A percentile compares a stretch with the other conserved stretches of the same genome.
These are phyloP conservation scores for Spondyliosoma cantharus DNA, from an alignment of 2,797 vertebrate genomes.

Conservation along the genomic window DNA sequence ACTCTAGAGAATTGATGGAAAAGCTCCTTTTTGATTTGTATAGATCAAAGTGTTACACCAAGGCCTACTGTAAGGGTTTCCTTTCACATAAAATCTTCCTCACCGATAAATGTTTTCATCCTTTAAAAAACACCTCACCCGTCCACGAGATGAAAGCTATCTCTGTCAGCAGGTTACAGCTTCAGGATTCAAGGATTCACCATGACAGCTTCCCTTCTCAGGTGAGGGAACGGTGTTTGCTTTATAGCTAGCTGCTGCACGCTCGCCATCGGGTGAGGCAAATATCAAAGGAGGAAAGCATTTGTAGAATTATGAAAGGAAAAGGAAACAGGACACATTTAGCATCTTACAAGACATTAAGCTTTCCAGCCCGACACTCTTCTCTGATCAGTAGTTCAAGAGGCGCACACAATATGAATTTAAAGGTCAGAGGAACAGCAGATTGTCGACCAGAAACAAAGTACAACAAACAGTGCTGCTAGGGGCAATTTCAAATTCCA, in stretches of 20 bases:
- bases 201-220: conserved; percentile 30
- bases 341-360: conserved; percentile 18
- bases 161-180: conserved; percentile 28
- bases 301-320: conserved; percentile 24
- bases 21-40: conserved; percentile 22
- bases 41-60: conserved; percentile 12
- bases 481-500: conserved; percentile 9
- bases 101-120: conserved; percentile 31
- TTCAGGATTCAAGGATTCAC: conserved; percentile 48
- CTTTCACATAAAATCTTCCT: conserved; percentile 23
- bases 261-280: conserved; percentile 21
- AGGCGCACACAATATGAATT: background rate
- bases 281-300: conserved; percentile 41
- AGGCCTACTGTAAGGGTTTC: conserved; percentile 1
- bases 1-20: conserved; percentile 4
- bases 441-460: background rate
- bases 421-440: conserved; percentile 12
- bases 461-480: background rate
- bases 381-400: conserved; percentile 27
- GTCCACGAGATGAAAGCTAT: conserved; percentile 51
- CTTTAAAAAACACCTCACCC: conserved; percentile 12
- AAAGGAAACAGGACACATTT: conserved; percentile 19
- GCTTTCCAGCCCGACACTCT: background rate
- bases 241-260: conserved; percentile 20
- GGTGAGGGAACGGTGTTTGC: conserved; percentile 39